phyloP scores from a whole-genome alignment of 2,888 invertebrate species.

The Drosophila ustulata region DNA sequence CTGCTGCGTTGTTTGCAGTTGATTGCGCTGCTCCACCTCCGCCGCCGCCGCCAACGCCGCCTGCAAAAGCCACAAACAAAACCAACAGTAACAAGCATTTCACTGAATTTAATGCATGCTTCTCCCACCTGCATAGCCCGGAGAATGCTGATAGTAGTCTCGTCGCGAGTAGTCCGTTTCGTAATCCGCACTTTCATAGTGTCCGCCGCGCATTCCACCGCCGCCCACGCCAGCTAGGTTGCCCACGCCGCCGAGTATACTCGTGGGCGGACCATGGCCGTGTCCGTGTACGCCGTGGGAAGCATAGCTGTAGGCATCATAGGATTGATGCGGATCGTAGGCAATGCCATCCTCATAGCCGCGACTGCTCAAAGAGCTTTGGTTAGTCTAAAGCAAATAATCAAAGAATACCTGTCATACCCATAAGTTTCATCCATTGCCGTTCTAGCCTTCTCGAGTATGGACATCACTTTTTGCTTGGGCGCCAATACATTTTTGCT shows the following conservation, averaged over 20 bases:
- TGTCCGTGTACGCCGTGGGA: conserved; percentile 68
- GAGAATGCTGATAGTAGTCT: conserved; percentile 84
- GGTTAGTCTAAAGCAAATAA: not conserved
- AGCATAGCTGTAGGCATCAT: conserved; percentile 82
- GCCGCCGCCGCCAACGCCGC: conserved; percentile 52
- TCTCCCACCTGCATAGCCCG: conserved; percentile 82
- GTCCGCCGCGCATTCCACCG: conserved; percentile 59
- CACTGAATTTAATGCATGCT: not conserved
- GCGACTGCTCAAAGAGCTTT: conserved; percentile 61
- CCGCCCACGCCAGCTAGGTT: conserved; percentile 58
- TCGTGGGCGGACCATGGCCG: conserved; percentile 74
- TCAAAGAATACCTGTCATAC: conserved; percentile 82
- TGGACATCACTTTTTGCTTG: conserved; percentile 93
- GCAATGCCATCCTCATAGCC: conserved; percentile 83
- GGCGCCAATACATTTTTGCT: conserved; percentile 87
- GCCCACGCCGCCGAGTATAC: conserved; percentile 66
- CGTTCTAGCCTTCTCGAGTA: conserved; percentile 91
- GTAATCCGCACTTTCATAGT: conserved; percentile 84
- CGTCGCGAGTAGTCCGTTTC: conserved; percentile 83
- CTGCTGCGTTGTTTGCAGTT: conserved; percentile 72
- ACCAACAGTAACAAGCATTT: not conserved
- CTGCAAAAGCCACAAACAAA: conserved; percentile 28
- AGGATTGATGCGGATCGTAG: conserved; percentile 82
- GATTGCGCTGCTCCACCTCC: conserved; percentile 68
- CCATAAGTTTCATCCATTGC: conserved; percentile 93